These are phyloP conservation scores for Phrynocephalus guinanensis DNA, from an alignment of 2,797 vertebrate species.

Conservation along the genomic window DNA sequence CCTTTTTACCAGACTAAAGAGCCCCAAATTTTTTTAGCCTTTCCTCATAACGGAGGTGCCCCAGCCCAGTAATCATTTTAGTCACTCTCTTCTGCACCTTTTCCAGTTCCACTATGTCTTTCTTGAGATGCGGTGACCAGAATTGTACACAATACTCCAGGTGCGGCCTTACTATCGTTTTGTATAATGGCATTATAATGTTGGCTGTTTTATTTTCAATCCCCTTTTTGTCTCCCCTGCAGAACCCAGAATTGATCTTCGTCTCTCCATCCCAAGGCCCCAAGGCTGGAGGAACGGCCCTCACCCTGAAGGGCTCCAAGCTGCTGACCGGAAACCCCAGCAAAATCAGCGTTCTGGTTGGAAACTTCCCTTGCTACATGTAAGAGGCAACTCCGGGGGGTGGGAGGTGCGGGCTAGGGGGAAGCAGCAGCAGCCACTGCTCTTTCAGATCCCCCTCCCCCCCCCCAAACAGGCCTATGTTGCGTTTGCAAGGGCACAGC, in stretches of 20 bases:
- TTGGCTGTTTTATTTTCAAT: neutral
- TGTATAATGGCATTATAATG: no score
- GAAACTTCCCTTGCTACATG: slow-evolving; percentile 88
- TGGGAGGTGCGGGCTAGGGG: rapidly evolving
- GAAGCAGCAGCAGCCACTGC: neutral
- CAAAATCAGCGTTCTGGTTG: slow-evolving; percentile 87
- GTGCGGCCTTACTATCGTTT: no score
- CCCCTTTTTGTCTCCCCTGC: slow-evolving; percentile 22
- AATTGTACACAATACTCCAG: no score
- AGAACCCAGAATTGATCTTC: slow-evolving; percentile 90
- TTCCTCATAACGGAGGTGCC: no score
- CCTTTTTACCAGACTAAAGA: no score
- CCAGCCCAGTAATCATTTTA: no score
- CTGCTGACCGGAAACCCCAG: slow-evolving; percentile 87
- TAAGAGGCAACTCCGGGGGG: slow-evolving; percentile 73
- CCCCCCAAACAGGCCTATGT: neutral
- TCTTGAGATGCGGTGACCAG: no score
- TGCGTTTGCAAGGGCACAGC: neutral
- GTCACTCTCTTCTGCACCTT: no score
- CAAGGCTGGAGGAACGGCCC: slow-evolving; percentile 89
- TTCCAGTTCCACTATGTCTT: no score
- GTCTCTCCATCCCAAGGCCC: slow-evolving; percentile 89
- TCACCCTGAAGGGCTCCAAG: slow-evolving; percentile 87
- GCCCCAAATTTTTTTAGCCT: no score
- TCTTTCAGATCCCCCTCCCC: neutral